Evolutionary conservation across 2,888 invertebrate genomes (phyloP).

Genomic region (Heliconius ismenius): DNA sequence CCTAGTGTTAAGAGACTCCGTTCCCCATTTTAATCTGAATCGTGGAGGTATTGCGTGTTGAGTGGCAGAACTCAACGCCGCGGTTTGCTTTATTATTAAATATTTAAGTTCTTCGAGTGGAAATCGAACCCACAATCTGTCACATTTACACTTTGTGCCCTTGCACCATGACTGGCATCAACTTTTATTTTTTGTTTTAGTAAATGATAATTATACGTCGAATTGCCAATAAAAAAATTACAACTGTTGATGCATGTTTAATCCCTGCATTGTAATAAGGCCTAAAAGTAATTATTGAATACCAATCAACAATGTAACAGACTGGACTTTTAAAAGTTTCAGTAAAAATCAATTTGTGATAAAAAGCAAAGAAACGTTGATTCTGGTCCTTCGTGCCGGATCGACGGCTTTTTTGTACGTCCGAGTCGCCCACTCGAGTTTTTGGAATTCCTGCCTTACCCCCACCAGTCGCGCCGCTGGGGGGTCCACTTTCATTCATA

Average conservation of each 20-base stretch:
- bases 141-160: no score
- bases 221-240: background rate
- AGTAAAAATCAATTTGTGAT: conserved; percentile 46
- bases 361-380: conserved; percentile 43
- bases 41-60: no score
- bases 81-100: no score
- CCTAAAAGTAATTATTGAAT: conserved; percentile 9
- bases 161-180: no score
- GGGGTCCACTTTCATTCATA: conserved; percentile 78
- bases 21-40: no score
- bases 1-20: no score
- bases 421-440: conserved; percentile 48
- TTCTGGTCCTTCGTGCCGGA: conserved; percentile 60
- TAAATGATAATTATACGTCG: background rate
- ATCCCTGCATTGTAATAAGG: background rate
- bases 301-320: conserved; percentile 29
- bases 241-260: background rate
- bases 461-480: conserved; percentile 51
- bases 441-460: conserved; percentile 72
- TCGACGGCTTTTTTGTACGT: conserved; percentile 54
- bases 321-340: conserved; percentile 16
- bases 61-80: no score
- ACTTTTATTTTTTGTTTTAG: background rate
- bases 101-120: no score
- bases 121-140: no score